A percentile compares a stretch with the other conserved stretches of the same genome.
Evolutionary conservation across 1,140 invertebrate genomes (phyloP).

Genomic region (Manduca sexta): DNA sequence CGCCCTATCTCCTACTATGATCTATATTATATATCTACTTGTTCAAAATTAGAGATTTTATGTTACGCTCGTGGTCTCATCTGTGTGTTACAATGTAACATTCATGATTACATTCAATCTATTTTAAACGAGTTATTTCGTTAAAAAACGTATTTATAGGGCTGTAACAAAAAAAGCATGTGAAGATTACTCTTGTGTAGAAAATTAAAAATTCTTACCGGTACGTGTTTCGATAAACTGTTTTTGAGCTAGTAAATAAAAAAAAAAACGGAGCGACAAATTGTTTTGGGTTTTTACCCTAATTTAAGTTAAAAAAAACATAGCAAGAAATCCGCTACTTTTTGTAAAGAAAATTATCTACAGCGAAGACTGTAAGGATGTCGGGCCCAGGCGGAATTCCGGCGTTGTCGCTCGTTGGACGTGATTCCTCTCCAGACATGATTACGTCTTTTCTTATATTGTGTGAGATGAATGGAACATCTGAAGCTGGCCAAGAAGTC

Average conservation of each 20-base stretch:
- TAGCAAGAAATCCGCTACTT: conserved; percentile 34
- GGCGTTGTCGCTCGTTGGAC: conserved; percentile 52
- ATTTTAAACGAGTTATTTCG: no score
- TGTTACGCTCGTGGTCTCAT: no score
- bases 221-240: no score
- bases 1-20: no score
- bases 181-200: no score
- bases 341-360: conserved; percentile 57
- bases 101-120: no score
- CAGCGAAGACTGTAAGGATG: conserved; percentile 26
- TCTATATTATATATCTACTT: no score
- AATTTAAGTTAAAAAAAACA: conserved; percentile 22
- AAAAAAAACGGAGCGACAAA: conserved; percentile 17
- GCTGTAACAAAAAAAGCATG: no score
- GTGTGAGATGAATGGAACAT: conserved; percentile 41
- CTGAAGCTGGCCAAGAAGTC: conserved; percentile 34
- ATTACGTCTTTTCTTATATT: conserved; percentile 63
- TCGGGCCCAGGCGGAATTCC: conserved; percentile 54
- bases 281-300: conserved; percentile 21
- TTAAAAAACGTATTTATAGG: no score
- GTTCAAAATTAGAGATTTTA: no score
- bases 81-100: no score
- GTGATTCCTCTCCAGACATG: conserved; percentile 54
- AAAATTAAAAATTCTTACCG: no score
- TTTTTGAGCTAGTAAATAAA: neutral